Evolutionary conservation across 2,113 vertebrate species (phyloP).

Genomic region (Neolamprologus caudopunctatus): DNA sequence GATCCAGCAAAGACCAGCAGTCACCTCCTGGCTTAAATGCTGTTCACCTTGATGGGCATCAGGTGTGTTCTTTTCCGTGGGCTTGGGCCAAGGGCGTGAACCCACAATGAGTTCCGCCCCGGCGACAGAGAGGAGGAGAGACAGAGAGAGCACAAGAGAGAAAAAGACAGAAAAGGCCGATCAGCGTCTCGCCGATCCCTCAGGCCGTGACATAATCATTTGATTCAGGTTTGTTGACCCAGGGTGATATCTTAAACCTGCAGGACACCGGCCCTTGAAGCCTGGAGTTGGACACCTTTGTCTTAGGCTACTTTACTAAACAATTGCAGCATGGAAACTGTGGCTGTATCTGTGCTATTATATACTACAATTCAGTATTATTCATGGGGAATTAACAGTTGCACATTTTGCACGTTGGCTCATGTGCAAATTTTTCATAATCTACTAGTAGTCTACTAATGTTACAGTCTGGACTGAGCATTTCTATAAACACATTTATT

Average conservation of each 20-base stretch:
- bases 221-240: not conserved
- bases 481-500: not conserved
- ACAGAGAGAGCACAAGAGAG: too few species aligned
- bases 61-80: too few species aligned
- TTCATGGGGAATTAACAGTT: not conserved
- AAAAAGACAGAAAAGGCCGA: too few species aligned
- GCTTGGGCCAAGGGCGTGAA: rapidly evolving
- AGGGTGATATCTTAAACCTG: not conserved
- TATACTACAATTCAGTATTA: not conserved
- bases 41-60: too few species aligned
- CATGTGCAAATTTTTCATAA: not conserved
- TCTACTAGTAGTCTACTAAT: not conserved
- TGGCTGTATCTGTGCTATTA: not conserved
- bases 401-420: not conserved
- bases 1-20: too few species aligned
- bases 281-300: not conserved
- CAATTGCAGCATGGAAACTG: not conserved
- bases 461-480: not conserved
- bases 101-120: too few species aligned
- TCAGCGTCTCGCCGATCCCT: rapidly evolving
- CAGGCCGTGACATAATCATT: not conserved
- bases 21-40: too few species aligned
- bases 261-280: rapidly evolving
- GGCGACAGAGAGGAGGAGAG: too few species aligned
- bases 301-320: not conserved